phyloP scores from a whole-genome alignment of 2,888 invertebrate genomes.

The Andrena fulva region DNA sequence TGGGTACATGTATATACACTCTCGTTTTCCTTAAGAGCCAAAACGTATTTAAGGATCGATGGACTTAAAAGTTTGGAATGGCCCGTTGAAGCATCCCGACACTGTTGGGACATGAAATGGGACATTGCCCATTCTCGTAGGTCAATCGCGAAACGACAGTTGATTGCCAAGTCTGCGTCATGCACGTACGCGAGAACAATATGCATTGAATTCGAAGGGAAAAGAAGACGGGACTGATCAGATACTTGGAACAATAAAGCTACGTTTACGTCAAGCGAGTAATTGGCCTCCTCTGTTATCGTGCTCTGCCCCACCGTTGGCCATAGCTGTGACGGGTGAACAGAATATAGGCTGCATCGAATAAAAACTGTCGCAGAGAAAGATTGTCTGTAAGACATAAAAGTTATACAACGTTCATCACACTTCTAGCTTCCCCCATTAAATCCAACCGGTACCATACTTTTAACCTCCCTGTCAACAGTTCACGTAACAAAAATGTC shows the following conservation, averaged over 20 bases:
- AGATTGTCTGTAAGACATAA: neutral
- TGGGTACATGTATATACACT: neutral
- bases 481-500: neutral
- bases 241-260: slow-evolving; percentile 1
- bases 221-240: neutral
- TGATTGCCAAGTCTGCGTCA: slow-evolving; percentile 1
- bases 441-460: neutral
- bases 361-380: neutral
- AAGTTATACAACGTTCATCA: slow-evolving; percentile 5
- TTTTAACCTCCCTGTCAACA: neutral
- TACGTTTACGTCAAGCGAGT: slow-evolving; percentile 1
- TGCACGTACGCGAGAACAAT: neutral
- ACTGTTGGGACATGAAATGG: neutral
- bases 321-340: neutral
- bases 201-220: neutral
- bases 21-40: neutral
- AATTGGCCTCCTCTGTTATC: slow-evolving; percentile 19
- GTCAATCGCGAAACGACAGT: neutral
- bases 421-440: neutral
- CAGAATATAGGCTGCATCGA: neutral
- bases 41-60: slow-evolving; percentile 8
- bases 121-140: neutral
- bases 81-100: neutral
- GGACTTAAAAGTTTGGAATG: neutral
- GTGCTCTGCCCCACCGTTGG: neutral